Conservation (phyloP, 2,113 vertebrate species). For the Petromus typicus region DNA sequence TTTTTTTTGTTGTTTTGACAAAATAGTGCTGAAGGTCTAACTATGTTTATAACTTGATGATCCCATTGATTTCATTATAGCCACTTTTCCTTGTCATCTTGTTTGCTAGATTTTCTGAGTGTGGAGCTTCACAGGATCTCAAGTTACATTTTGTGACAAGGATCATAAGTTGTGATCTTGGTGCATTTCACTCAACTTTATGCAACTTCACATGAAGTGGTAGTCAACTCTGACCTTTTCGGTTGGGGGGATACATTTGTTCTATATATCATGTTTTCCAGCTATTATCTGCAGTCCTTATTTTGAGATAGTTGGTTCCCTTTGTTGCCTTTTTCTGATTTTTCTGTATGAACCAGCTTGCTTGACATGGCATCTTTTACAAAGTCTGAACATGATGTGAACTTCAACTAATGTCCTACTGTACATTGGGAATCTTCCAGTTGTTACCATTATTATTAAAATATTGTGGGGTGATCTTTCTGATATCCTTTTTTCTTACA, state of each 20-base stretch:
- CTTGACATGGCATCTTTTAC: background rate
- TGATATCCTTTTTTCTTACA: background rate
- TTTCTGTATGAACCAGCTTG: too few species aligned
- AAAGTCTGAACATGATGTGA: background rate
- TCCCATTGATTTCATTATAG: background rate
- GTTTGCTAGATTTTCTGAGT: background rate
- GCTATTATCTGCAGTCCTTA: background rate
- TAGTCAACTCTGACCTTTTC: background rate
- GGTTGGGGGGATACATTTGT: background rate
- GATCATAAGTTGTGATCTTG: background rate
- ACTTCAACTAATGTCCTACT: background rate
- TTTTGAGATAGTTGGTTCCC: background rate
- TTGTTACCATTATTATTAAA: background rate
- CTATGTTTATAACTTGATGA: background rate
- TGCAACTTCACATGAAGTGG: background rate
- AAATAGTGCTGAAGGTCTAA: background rate
- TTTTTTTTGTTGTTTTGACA: background rate
- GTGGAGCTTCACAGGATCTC: background rate
- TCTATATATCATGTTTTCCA: background rate
- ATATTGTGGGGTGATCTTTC: background rate
- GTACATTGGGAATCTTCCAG: background rate
- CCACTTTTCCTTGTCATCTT: background rate
- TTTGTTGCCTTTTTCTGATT: constrained; percentile 11
- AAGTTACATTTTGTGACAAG: constrained; percentile 18
- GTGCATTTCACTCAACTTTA: background rate